Evolutionary conservation across 2,797 vertebrate genomes (phyloP).

Genomic region (Enteromius anoplus): DNA sequence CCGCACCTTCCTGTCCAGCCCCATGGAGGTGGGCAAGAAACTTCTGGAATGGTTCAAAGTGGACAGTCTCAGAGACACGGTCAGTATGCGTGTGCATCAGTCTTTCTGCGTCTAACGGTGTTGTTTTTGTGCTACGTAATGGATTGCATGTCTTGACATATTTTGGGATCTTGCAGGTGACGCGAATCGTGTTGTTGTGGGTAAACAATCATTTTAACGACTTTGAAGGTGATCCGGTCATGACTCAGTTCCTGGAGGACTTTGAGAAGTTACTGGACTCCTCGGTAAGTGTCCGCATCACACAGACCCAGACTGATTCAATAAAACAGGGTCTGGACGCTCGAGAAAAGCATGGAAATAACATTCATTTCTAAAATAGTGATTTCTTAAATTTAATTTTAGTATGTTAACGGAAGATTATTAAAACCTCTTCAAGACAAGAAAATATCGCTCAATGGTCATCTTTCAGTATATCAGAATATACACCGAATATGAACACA

Average conservation of each 20-base stretch:
- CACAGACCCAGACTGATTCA: neutral
- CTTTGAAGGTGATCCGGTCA: slow-evolving; percentile 94
- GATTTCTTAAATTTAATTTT: neutral
- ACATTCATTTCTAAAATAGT: neutral
- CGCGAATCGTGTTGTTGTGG: slow-evolving; percentile 94
- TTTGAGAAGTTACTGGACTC: slow-evolving; percentile 46
- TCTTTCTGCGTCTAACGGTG: slow-evolving; percentile 55
- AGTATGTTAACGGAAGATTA: neutral
- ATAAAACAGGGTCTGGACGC: neutral
- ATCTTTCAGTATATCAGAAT: neutral
- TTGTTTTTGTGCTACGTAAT: neutral
- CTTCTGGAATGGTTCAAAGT: slow-evolving; percentile 94
- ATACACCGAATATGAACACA: neutral
- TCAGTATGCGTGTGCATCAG: slow-evolving; percentile 71
- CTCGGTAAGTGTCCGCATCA: slow-evolving; percentile 39
- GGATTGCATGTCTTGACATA: slow-evolving; percentile 33
- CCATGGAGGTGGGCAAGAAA: slow-evolving; percentile 91
- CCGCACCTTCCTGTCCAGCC: slow-evolving; percentile 91
- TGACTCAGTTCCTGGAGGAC: slow-evolving; percentile 92
- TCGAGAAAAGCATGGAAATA: neutral
- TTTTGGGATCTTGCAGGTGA: slow-evolving; percentile 79
- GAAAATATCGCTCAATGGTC: neutral
- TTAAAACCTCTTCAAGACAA: neutral
- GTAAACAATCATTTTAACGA: slow-evolving; percentile 99
- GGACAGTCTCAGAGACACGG: slow-evolving; percentile 91